A percentile compares a stretch with the other conserved stretches of the same genome.
phyloP scores from a whole-genome alignment of 2,797 vertebrate genomes.

The Aphelocoma californica region DNA sequence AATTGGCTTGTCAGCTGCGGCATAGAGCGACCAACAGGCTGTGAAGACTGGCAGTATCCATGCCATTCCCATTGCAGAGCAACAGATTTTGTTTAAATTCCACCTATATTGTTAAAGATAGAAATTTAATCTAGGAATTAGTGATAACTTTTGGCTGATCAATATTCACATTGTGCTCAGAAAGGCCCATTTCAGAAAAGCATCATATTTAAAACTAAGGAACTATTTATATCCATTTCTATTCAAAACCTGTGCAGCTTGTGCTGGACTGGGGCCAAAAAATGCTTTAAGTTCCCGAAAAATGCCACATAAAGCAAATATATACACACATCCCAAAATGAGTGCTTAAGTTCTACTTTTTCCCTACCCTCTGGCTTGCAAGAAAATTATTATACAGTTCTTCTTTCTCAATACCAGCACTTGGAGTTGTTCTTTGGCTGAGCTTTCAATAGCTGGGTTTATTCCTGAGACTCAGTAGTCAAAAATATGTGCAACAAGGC shows the following conservation, averaged over 20 bases:
- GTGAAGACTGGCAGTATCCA: not conserved
- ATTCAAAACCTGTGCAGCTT: not conserved
- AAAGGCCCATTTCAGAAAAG: not conserved
- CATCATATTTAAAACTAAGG: not conserved
- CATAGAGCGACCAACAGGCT: not conserved
- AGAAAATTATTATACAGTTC: not conserved
- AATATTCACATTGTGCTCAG: not conserved
- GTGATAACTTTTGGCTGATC: not conserved
- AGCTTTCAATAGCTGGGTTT: not conserved
- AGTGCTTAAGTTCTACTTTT: not conserved
- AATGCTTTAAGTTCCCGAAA: not conserved
- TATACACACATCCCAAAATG: not conserved
- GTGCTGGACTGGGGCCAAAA: not conserved
- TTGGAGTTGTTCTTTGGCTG: not conserved
- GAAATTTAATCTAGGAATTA: not conserved
- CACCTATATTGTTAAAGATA: not conserved
- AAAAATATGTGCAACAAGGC: not conserved
- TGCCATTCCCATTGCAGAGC: not conserved
- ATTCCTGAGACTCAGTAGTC: not conserved
- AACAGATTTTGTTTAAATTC: not conserved
- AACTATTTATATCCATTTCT: not conserved
- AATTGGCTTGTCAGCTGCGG: not conserved
- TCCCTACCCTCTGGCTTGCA: not conserved
- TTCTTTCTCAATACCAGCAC: not conserved
- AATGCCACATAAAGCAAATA: not conserved